Percentiles rank a stretch among this genome's conserved stretches.
phyloP scores from a whole-genome alignment of 2,797 vertebrate genomes.

The Danio kyathit region DNA sequence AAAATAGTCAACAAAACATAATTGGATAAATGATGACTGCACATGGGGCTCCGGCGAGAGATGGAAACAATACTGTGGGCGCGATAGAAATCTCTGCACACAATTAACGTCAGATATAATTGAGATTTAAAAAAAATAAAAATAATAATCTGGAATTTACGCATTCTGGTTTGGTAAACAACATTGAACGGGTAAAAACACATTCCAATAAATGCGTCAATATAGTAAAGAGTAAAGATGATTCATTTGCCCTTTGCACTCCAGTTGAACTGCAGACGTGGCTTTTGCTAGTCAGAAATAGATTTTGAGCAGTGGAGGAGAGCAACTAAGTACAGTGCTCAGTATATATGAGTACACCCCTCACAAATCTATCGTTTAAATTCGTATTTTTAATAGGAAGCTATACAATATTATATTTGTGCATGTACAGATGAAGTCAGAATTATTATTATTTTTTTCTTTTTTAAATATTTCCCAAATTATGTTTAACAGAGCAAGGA shows the following conservation, averaged over 20 bases:
- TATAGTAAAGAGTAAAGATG: constrained; percentile 20
- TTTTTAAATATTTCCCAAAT: too few relatives aligned
- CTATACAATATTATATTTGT: too few relatives aligned
- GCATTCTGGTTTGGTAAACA: constrained; percentile 7
- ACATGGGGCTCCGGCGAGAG: constrained; percentile 33
- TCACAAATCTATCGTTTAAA: too few relatives aligned
- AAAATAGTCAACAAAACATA: constrained; percentile 65
- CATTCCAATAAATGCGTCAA: constrained; percentile 24
- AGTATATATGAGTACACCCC: too few relatives aligned
- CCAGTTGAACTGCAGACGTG: constrained; percentile 18
- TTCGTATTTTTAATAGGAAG: too few relatives aligned
- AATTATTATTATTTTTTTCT: too few relatives aligned
- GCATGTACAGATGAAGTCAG: too few relatives aligned
- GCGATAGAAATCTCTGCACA: constrained; percentile 35
- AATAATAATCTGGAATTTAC: constrained; percentile 15
- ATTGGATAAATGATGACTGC: constrained; percentile 63
- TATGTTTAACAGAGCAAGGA: too few relatives aligned
- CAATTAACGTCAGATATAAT: constrained; percentile 4
- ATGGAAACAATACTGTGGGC: constrained; percentile 44
- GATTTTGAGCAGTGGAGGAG: background rate
- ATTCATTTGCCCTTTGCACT: constrained; percentile 38
- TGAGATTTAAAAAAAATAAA: background rate
- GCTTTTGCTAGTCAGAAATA: constrained; percentile 38
- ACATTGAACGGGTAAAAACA: constrained; percentile 26
- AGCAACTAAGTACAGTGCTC: too few relatives aligned